These are phyloP conservation scores for Chrysodeixis includens DNA, from an alignment of 2,888 invertebrate genomes.

Conservation along the genomic window DNA sequence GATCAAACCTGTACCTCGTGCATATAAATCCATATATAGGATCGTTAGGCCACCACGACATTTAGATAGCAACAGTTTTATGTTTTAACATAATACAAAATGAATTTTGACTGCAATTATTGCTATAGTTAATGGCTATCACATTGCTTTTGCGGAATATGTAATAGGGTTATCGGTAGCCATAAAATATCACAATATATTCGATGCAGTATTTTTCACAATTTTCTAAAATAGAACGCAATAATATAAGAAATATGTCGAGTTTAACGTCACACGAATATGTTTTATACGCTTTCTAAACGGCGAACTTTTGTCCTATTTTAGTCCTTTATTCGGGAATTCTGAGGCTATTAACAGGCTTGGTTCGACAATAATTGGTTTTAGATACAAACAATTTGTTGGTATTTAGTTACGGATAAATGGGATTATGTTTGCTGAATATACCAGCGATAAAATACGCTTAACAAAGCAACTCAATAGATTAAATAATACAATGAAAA, in stretches of 20 bases:
- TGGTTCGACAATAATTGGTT: conserved; percentile 31
- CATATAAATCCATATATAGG: too few species aligned
- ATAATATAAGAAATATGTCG: conserved; percentile 14
- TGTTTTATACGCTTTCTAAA: conserved; percentile 16
- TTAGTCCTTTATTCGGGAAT: conserved; percentile 28
- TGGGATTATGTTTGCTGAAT: conserved; percentile 6
- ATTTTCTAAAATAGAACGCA: conserved; percentile 21
- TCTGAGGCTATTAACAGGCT: conserved; percentile 20
- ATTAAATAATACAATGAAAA: too few species aligned
- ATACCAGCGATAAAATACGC: neutral
- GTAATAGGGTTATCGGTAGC: neutral
- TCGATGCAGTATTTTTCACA: conserved; percentile 7
- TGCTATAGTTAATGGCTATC: too few species aligned
- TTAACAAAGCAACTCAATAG: too few species aligned
- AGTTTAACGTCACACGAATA: conserved; percentile 16
- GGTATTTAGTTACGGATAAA: conserved; percentile 21
- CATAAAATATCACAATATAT: neutral
- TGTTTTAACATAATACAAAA: too few species aligned
- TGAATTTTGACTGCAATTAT: too few species aligned
- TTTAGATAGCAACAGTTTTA: too few species aligned
- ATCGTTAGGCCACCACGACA: too few species aligned
- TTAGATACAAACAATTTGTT: conserved; percentile 24
- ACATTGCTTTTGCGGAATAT: too few species aligned
- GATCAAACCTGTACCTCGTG: too few species aligned
- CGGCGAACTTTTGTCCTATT: conserved; percentile 6